phyloP scores from a whole-genome alignment of 2,797 vertebrate species.

The Sebastes kiyomatsui region DNA sequence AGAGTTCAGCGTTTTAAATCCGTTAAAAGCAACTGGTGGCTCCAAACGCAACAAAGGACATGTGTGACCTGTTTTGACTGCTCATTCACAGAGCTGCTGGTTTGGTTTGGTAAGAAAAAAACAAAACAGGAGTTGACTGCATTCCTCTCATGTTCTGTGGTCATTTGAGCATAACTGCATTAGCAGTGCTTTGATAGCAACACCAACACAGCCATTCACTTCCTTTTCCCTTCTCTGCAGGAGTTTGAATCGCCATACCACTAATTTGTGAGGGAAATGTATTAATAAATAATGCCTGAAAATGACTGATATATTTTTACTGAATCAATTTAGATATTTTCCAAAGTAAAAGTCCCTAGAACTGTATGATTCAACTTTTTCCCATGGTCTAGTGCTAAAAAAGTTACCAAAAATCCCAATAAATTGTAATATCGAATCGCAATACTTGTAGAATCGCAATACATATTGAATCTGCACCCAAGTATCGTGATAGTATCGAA shows the following conservation, averaged over 20 bases:
- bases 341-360: background rate
- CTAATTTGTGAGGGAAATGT: background rate
- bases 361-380: background rate
- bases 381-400: background rate
- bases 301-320: background rate
- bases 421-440: too few species aligned
- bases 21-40: constrained; percentile 66
- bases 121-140: constrained; percentile 38
- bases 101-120: constrained; percentile 38
- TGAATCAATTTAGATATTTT: background rate
- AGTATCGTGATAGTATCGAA: background rate
- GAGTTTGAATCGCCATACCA: background rate
- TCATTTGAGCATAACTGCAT: constrained; percentile 67
- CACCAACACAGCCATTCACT: constrained; percentile 34
- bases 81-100: constrained; percentile 53
- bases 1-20: constrained; percentile 57
- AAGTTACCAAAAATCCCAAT: background rate
- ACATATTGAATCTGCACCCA: too few species aligned
- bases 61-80: constrained; percentile 66
- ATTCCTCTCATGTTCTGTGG: constrained; percentile 70
- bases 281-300: background rate
- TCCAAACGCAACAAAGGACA: constrained; percentile 58
- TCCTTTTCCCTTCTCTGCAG: constrained; percentile 6
- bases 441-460: too few species aligned
- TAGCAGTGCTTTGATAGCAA: constrained; percentile 60